A percentile compares a stretch with the other conserved stretches of the same genome.
These are phyloP conservation scores for Fulmarus glacialis DNA, from an alignment of 2,113 vertebrate genomes.

Conservation along the genomic window DNA sequence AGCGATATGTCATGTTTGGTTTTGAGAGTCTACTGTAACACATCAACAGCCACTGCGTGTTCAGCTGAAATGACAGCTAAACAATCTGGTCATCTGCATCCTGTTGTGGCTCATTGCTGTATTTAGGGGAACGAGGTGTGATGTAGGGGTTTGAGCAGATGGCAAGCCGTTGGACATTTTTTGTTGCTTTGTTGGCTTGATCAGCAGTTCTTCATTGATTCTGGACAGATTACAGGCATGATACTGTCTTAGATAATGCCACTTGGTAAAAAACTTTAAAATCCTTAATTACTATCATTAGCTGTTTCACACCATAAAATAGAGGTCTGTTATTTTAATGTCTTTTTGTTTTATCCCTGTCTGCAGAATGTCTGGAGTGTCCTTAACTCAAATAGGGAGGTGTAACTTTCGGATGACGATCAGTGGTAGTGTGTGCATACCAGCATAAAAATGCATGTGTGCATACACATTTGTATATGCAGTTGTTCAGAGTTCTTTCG, in stretches of 20 bases:
- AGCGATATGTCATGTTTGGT: accelerated
- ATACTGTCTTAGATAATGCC: neutral
- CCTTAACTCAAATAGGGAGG: neutral
- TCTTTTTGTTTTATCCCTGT: neutral
- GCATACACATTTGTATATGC: neutral
- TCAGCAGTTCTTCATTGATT: neutral
- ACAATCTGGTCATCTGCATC: neutral
- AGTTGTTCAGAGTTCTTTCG: neutral
- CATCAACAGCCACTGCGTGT: neutral
- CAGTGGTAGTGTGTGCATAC: neutral
- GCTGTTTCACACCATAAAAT: neutral
- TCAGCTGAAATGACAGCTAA: neutral
- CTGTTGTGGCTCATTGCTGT: neutral
- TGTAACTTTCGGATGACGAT: neutral
- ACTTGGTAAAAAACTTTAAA: neutral
- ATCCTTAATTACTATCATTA: neutral
- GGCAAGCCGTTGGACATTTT: neutral
- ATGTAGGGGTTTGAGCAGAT: neutral
- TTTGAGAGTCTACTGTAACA: neutral
- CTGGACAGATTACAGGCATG: neutral
- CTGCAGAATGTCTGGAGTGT: neutral
- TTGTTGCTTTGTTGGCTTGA: neutral
- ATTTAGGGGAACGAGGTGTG: neutral
- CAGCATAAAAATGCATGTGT: neutral
- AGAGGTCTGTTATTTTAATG: neutral